Conservation (phyloP, 2,888 invertebrate species). For the Protodeltote pygarga region DNA sequence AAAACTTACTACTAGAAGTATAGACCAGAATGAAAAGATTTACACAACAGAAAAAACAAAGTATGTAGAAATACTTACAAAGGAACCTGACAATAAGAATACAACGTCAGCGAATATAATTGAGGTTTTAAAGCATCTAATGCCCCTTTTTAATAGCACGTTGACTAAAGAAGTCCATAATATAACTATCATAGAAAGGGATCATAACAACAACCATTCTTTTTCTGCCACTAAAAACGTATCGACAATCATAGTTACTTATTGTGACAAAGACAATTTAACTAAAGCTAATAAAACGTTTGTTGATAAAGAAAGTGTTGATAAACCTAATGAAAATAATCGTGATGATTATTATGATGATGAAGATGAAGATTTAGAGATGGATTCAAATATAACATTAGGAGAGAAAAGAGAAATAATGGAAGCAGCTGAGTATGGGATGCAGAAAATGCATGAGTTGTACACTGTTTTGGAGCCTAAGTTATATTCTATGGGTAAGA, state of each 20-base stretch:
- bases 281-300: constrained; percentile 57
- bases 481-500: constrained; percentile 90
- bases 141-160: constrained; percentile 79
- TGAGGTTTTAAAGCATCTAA: constrained; percentile 78
- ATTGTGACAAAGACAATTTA: constrained; percentile 74
- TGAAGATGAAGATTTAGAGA: constrained; percentile 41
- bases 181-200: constrained; percentile 78
- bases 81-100: constrained; percentile 72
- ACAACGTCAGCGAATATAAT: constrained; percentile 74
- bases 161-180: constrained; percentile 78
- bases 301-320: constrained; percentile 39
- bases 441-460: constrained; percentile 89
- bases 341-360: constrained; percentile 53
- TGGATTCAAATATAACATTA: constrained; percentile 55
- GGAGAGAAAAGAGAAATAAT: constrained; percentile 82
- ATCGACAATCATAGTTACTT: constrained; percentile 79
- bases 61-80: constrained; percentile 77
- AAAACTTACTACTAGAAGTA: constrained; percentile 39
- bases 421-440: constrained; percentile 89
- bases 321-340: constrained; percentile 34
- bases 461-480: constrained; percentile 89
- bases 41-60: constrained; percentile 61
- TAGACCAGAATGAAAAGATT: constrained; percentile 25
- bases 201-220: constrained; percentile 73
- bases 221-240: constrained; percentile 74